Percentiles rank a stretch among this genome's conserved stretches.
phyloP scores from a whole-genome alignment of 1,140 invertebrate genomes.

The Drosophila navojoa region DNA sequence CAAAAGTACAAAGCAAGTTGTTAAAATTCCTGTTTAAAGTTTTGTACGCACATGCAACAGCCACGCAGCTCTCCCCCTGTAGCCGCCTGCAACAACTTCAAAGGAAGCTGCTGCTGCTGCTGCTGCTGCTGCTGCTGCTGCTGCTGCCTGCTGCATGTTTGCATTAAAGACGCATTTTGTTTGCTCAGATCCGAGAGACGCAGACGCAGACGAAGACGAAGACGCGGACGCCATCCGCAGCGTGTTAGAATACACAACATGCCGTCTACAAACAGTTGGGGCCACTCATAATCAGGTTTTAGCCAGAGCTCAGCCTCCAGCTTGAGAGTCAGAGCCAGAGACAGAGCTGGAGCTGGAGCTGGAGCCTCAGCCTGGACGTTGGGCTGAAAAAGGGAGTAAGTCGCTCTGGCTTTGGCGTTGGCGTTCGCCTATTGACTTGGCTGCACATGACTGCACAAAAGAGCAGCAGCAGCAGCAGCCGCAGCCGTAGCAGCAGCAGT shows the following conservation, averaged over 20 bases:
- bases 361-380: constrained; percentile 20
- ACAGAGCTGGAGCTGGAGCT: constrained; percentile 14
- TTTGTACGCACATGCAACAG: constrained; percentile 79
- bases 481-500: not conserved
- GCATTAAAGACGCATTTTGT: constrained; percentile 81
- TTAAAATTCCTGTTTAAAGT: constrained; percentile 83
- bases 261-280: constrained; percentile 67
- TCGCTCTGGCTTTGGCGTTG: constrained; percentile 32
- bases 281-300: constrained; percentile 82
- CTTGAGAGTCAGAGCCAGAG: constrained; percentile 14
- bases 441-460: constrained; percentile 72
- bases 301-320: constrained; percentile 47
- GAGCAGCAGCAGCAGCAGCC: constrained; percentile 41
- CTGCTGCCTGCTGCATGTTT: constrained; percentile 67
- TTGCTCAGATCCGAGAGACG: constrained; percentile 61
- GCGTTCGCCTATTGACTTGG: constrained; percentile 58
- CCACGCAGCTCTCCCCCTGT: constrained; percentile 18
- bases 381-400: constrained; percentile 62
- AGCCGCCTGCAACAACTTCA: constrained; percentile 21
- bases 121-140: constrained; percentile 1
- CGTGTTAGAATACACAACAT: constrained; percentile 81
- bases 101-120: constrained; percentile 29
- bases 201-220: constrained; percentile 25
- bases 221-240: constrained; percentile 68
- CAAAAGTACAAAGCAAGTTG: constrained; percentile 81